A percentile compares a stretch with the other conserved stretches of the same genome.
Conservation (phyloP, 2,888 invertebrate genomes). For the Drosophila conformis region DNA sequence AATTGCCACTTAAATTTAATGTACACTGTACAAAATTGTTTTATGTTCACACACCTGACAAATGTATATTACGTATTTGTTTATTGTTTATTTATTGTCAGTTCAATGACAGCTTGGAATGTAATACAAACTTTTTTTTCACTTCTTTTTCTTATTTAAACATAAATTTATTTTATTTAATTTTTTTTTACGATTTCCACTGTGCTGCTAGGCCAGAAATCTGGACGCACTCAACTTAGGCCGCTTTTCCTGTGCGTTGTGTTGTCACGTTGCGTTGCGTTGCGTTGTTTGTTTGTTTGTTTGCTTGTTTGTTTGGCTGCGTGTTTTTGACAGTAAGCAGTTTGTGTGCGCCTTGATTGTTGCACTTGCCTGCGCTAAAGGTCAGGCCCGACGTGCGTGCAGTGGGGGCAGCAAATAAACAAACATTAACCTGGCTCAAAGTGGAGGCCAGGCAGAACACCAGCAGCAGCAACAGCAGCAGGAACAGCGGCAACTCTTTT, state of each 20-base stretch:
- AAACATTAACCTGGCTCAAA: slow-evolving; percentile 64
- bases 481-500: slow-evolving; percentile 54
- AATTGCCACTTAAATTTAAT: neutral
- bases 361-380: slow-evolving; percentile 69
- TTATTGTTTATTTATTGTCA: neutral
- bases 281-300: slow-evolving; percentile 51
- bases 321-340: slow-evolving; percentile 78
- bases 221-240: slow-evolving; percentile 30
- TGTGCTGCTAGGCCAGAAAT: slow-evolving; percentile 22
- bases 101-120: neutral
- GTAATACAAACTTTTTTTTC: neutral
- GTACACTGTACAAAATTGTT: neutral
- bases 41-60: neutral
- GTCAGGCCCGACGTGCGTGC: slow-evolving; percentile 56
- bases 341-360: slow-evolving; percentile 78
- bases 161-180: neutral
- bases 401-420: slow-evolving; percentile 67
- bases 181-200: slow-evolving; percentile 22
- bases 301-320: slow-evolving; percentile 63
- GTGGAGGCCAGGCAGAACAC: slow-evolving; percentile 24
- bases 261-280: slow-evolving; percentile 25
- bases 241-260: slow-evolving; percentile 38
- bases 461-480: slow-evolving; percentile 8
- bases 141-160: neutral
- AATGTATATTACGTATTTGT: neutral